A percentile compares a stretch with the other conserved stretches of the same genome.
Conservation (phyloP, 2,797 vertebrate species). For the Chromis chromis region DNA sequence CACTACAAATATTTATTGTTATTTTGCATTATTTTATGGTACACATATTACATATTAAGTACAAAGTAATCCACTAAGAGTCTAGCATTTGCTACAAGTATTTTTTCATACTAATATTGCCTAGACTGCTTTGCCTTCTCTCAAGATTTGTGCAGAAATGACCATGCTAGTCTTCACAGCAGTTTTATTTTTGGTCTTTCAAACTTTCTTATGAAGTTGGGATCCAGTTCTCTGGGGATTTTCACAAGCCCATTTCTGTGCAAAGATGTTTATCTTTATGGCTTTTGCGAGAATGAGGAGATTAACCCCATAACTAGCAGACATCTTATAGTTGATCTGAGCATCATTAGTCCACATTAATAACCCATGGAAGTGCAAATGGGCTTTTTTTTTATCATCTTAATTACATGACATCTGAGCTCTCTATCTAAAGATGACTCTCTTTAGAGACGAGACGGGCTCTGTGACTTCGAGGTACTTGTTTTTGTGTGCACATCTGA, state of each 20-base stretch:
- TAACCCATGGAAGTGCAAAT: constrained; percentile 86
- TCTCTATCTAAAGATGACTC: constrained; percentile 76
- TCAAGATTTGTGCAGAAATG: constrained; percentile 46
- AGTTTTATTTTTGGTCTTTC: constrained; percentile 71
- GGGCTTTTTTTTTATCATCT: constrained; percentile 84
- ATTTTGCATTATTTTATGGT: background rate
- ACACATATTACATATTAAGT: background rate
- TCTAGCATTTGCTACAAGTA: background rate
- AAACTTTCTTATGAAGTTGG: constrained; percentile 79
- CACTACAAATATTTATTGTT: background rate
- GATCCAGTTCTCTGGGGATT: constrained; percentile 63
- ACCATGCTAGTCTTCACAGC: constrained; percentile 39
- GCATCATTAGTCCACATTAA: constrained; percentile 88
- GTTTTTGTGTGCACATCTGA: constrained; percentile 59
- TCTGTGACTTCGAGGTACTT: constrained; percentile 73
- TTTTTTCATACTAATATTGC: background rate
- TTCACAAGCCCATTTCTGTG: constrained; percentile 71
- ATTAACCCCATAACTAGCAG: constrained; percentile 86
- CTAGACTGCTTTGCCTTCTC: constrained; percentile 20
- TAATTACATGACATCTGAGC: constrained; percentile 86
- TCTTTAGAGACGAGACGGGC: constrained; percentile 74
- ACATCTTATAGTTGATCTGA: constrained; percentile 84
- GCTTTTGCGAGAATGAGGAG: constrained; percentile 82
- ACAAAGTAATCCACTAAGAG: background rate
- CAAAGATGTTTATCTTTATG: constrained; percentile 80